These are phyloP conservation scores for Lordiphosa andalusiaca DNA, from an alignment of 2,888 invertebrate species.

Conservation along the genomic window DNA sequence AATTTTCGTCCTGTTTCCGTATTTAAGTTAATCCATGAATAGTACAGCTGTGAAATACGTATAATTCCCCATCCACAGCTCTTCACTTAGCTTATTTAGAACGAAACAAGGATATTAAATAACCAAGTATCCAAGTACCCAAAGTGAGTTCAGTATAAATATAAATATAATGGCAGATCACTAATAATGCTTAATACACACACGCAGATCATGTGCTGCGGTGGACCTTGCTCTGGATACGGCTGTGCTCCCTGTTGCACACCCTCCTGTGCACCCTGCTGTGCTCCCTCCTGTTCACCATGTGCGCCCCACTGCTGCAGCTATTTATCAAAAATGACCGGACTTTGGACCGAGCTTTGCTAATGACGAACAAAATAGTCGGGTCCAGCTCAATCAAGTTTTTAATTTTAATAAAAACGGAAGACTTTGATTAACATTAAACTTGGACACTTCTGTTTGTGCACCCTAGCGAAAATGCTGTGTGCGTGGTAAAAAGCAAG, in stretches of 20 bases:
- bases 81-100: constrained; percentile 1
- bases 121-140: no score
- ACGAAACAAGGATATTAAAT: constrained; percentile 2
- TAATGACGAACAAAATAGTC: no score
- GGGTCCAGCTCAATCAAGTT: no score
- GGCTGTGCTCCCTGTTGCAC: constrained; percentile 41
- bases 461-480: no score
- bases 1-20: constrained; percentile 5
- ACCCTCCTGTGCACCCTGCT: constrained; percentile 37
- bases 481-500: no score
- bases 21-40: neutral
- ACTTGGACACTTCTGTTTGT: no score
- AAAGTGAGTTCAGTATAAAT: no score
- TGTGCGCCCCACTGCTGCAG: neutral
- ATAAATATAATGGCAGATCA: neutral
- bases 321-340: constrained; percentile 6
- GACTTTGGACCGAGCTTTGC: constrained; percentile 1
- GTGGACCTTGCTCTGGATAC: constrained; percentile 40
- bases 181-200: neutral
- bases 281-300: neutral
- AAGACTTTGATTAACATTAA: no score
- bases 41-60: no score
- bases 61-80: no score
- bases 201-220: constrained; percentile 53
- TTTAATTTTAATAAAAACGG: no score